Evolutionary conservation across 2,113 vertebrate species (phyloP).

Genomic region (Pangasianodon hypophthalmus): DNA sequence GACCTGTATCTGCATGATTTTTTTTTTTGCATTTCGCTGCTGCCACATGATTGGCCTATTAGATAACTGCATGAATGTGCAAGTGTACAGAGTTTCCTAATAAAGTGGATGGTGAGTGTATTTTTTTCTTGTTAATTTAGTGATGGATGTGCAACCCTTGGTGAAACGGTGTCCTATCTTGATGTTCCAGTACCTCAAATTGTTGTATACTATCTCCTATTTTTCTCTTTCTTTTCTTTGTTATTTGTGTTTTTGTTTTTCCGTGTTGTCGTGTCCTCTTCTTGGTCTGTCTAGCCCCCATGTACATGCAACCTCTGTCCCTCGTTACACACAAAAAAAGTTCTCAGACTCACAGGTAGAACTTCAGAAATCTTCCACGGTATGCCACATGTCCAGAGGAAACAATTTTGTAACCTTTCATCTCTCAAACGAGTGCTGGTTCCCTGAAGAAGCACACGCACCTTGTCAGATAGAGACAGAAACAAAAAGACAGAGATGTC

Average conservation of each 20-base stretch:
- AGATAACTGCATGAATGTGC: not conserved
- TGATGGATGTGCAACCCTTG: not conserved
- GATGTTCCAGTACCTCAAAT: not conserved
- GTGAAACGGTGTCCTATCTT: not conserved
- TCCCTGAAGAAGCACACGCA: not conserved
- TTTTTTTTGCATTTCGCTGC: too few relatives aligned
- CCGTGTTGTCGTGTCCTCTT: not conserved
- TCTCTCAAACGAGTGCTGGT: not conserved
- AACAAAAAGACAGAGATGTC: conserved; percentile 3
- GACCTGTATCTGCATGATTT: too few relatives aligned
- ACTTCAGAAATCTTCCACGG: not conserved
- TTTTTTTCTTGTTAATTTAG: too few relatives aligned
- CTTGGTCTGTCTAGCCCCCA: not conserved
- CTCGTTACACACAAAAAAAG: not conserved
- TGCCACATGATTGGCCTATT: too few relatives aligned
- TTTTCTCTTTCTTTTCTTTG: not conserved
- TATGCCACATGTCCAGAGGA: not conserved
- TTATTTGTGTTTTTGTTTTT: not conserved
- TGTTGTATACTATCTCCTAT: not conserved
- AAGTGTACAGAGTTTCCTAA: not conserved
- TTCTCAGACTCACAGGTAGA: not conserved
- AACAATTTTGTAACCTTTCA: not conserved
- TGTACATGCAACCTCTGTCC: not conserved
- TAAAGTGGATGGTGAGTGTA: not conserved
- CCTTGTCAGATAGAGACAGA: not conserved